A percentile compares a stretch with the other conserved stretches of the same genome.
phyloP scores from a whole-genome alignment of 2,797 vertebrate genomes.

The Diglossa cyanea region DNA sequence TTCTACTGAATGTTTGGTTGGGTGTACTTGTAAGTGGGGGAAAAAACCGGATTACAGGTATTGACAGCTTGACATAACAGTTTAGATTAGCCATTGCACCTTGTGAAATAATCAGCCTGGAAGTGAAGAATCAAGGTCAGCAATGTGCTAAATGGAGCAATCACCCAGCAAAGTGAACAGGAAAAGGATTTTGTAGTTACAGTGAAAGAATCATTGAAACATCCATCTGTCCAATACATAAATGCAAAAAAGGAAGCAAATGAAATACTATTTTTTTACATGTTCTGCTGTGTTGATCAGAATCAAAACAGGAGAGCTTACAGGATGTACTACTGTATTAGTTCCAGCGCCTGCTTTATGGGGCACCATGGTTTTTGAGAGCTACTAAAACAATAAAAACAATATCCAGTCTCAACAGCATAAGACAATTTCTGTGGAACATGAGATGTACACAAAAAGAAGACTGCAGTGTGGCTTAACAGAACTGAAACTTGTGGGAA shows the following conservation, averaged over 20 bases:
- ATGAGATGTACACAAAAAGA: not conserved
- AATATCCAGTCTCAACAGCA: not conserved
- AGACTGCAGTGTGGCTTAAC: not conserved
- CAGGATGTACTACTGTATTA: not conserved
- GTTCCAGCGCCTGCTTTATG: not conserved
- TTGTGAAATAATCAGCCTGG: constrained; percentile 48
- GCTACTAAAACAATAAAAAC: not conserved
- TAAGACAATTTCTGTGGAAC: not conserved
- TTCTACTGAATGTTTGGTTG: not conserved
- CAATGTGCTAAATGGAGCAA: constrained; percentile 42
- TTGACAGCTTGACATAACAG: not conserved
- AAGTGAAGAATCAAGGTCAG: constrained; percentile 25
- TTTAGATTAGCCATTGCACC: constrained; percentile 6
- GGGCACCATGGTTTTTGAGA: not conserved
- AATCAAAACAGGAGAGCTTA: not conserved
- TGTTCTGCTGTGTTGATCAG: not conserved
- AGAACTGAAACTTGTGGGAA: not conserved
- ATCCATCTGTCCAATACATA: not conserved
- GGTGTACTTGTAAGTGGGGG: not conserved
- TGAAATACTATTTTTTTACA: not conserved
- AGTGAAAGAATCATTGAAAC: constrained; percentile 3
- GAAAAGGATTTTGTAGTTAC: constrained; percentile 15
- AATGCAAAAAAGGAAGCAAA: not conserved
- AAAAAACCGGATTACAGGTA: not conserved
- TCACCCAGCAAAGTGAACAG: constrained; percentile 42